Conservation (phyloP, 2,888 invertebrate genomes). For the Drosophila mimica region DNA sequence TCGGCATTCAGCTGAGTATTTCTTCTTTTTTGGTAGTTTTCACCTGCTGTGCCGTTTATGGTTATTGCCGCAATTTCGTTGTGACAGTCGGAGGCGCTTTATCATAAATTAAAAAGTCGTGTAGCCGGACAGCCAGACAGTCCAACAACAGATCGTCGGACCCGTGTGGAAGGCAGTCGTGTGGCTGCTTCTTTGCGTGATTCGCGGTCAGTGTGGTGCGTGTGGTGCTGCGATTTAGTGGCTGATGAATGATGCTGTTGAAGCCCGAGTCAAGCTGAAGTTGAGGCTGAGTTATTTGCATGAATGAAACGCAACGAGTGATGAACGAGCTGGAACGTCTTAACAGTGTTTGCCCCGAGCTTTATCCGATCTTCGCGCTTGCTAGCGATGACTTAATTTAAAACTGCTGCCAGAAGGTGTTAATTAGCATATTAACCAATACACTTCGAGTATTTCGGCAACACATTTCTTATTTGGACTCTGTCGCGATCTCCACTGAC, state of each 20-base stretch:
- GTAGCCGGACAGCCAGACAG: slow-evolving; percentile 45
- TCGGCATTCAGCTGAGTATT: slow-evolving; percentile 28
- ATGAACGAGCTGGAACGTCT: slow-evolving; percentile 56
- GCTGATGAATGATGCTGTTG: slow-evolving; percentile 68
- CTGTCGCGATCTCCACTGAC: slow-evolving; percentile 6
- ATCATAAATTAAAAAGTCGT: slow-evolving; percentile 81
- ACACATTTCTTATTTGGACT: slow-evolving; percentile 14
- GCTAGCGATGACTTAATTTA: slow-evolving; percentile 75
- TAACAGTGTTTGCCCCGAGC: slow-evolving; percentile 12
- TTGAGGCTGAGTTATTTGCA: slow-evolving; percentile 70
- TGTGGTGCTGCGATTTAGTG: slow-evolving; percentile 30
- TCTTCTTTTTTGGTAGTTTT: slow-evolving; percentile 72
- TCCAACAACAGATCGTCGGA: slow-evolving; percentile 2
- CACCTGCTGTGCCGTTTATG: slow-evolving; percentile 81
- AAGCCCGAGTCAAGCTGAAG: slow-evolving; percentile 25
- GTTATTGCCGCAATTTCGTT: slow-evolving; percentile 81
- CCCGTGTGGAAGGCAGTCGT: slow-evolving; percentile 23
- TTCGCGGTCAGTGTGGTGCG: slow-evolving; percentile 42
- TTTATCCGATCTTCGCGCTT: slow-evolving; percentile 39
- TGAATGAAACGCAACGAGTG: slow-evolving; percentile 67
- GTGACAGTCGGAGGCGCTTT: slow-evolving; percentile 82
- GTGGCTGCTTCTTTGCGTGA: slow-evolving; percentile 31
- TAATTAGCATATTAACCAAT: slow-evolving; percentile 74
- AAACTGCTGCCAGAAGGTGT: slow-evolving; percentile 64
- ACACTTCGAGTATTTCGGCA: slow-evolving; percentile 26